Base-by-base conservation (phyloP, 2,113 vertebrate genomes). In the Antechinus stuartii region DNA sequence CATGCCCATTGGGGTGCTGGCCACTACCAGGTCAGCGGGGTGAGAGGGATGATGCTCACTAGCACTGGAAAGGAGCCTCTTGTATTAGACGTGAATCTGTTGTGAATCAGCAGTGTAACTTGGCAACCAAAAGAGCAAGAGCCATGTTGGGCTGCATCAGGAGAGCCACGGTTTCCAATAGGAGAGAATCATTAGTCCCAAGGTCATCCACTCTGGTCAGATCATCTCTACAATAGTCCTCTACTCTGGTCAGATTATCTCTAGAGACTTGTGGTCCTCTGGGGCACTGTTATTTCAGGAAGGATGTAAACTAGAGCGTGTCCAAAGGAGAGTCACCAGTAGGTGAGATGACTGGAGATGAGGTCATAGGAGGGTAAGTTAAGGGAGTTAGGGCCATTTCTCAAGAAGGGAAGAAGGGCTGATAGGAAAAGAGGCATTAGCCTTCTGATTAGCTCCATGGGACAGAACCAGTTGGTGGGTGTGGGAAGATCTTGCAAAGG, bases 71-170 rank as follows among this genome's bases (percentile, higher is more conserved):
- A 9, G 89, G 89, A 0, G 8, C 46, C 54, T 95, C 76, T 96
- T 96, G 90, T 97, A 95, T 90, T 95, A 90, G 16, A 84, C n/a
- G 16, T 84, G 61, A n/a, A 35, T 76, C 61, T 5, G 14, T n/a
- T n/a, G 35, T 35, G 68, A 84, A 84, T 42, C 68, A 84, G 19
- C 35, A 42, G 16, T 19, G 35, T 84, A 23, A 42, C 16, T 42
- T 23, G 68, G 68, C 19, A 42, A 8, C 16, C 68, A 84, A 84
- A 84, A 84, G 68, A 42, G 35, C 35, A 22, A 8, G 23, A 22
- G 68, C 35, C 68, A 42, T 8, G 35, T 84, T 84, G 12, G 68
- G 16, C 68, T 84, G 19, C 16, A 42, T 84, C 11, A 4, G 57
- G 30, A 68, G 57, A 14, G 12, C 12, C 57, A 61, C 11, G 5